Evolutionary conservation across 2,888 invertebrate genomes (phyloP).

Genomic region (Mythimna ferrago): DNA sequence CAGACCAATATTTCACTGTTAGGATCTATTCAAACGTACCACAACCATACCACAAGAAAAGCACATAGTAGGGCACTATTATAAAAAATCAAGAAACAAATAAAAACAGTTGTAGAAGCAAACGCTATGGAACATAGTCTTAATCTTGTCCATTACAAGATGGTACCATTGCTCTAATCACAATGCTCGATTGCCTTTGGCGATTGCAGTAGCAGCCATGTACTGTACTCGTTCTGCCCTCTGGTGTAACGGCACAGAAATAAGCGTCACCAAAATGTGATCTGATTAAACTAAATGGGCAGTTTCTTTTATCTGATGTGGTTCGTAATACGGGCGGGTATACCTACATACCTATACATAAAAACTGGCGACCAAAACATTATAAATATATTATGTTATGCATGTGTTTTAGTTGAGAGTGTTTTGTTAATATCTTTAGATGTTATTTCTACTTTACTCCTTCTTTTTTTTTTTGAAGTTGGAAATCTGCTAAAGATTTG

Average conservation of each 20-base stretch:
- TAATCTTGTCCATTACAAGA: neutral
- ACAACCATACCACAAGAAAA: too few species aligned
- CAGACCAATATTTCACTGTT: conserved; percentile 64
- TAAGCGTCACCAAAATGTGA: conserved; percentile 27
- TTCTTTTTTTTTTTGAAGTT: too few species aligned
- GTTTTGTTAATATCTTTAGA: neutral
- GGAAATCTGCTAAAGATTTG: too few species aligned
- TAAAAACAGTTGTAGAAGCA: neutral
- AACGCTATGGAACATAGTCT: too few species aligned
- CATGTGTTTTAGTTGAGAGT: neutral
- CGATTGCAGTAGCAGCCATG: neutral
- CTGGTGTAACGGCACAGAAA: conserved; percentile 15
- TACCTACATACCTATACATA: neutral
- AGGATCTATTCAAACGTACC: too few species aligned
- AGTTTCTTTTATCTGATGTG: conserved; percentile 41
- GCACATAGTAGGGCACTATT: too few species aligned
- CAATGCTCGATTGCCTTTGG: neutral
- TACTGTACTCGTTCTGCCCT: neutral
- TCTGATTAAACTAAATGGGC: conserved; percentile 38
- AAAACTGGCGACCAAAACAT: neutral
- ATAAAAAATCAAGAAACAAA: too few species aligned
- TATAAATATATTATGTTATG: neutral
- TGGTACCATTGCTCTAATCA: neutral
- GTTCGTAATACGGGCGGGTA: conserved; percentile 17
- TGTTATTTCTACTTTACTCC: neutral